A percentile compares a stretch with the other conserved stretches of the same genome.
These are phyloP conservation scores for Phalacrocorax brasilianus DNA, from an alignment of 2,113 vertebrate genomes.

Conservation along the genomic window DNA sequence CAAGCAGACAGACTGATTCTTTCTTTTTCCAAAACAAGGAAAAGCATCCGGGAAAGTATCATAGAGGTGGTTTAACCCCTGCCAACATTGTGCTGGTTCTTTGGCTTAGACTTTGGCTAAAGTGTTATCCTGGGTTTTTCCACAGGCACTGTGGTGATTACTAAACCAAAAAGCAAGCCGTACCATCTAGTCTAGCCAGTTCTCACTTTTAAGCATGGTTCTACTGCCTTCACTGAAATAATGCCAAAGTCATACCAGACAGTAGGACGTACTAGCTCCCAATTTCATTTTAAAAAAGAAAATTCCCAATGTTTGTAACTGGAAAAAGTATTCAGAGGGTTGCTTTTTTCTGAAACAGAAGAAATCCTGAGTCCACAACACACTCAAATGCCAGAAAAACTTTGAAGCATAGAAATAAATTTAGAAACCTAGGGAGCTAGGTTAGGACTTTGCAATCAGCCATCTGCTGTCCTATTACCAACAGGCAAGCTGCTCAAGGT, in stretches of 20 bases:
- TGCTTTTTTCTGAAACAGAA: not conserved
- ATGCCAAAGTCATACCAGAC: not conserved
- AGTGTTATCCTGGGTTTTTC: not conserved
- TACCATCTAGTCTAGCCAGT: not conserved
- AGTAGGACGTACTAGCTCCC: not conserved
- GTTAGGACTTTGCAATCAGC: not conserved
- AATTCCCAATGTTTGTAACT: not conserved
- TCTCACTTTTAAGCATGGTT: not conserved
- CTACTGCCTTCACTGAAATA: not conserved
- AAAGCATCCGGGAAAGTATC: not conserved
- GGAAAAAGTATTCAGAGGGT: not conserved
- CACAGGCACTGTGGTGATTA: not conserved
- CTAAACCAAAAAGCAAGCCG: not conserved
- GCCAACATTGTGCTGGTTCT: not conserved
- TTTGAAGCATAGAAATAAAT: not conserved
- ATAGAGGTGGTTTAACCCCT: not conserved
- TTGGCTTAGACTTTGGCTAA: not conserved
- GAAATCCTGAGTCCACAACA: not conserved
- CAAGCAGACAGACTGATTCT: not conserved
- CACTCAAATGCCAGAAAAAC: not conserved
- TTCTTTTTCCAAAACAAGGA: not conserved
- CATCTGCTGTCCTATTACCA: not conserved
- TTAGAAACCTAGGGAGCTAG: not conserved
- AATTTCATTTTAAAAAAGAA: not conserved
- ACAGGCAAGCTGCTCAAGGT: not conserved